Conservation (phyloP, 1,140 invertebrate genomes). For the Mactra quadrangularis region DNA sequence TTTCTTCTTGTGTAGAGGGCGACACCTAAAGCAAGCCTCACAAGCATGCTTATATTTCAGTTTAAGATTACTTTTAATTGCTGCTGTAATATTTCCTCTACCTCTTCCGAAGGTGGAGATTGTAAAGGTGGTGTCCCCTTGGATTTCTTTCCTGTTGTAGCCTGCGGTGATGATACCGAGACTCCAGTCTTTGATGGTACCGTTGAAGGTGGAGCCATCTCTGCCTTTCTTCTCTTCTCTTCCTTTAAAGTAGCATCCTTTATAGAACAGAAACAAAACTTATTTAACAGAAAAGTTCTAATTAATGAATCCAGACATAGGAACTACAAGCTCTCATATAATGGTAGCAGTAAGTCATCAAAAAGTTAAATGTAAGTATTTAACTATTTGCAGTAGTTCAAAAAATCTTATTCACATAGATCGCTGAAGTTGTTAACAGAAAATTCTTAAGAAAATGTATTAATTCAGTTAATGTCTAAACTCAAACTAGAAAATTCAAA, state of each 20-base stretch:
- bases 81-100: conserved; percentile 62
- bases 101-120: conserved; percentile 59
- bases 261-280: conserved; percentile 16
- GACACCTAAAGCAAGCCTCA: conserved; percentile 1
- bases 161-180: conserved; percentile 8
- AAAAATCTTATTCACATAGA: no score
- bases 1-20: no score
- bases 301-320: neutral
- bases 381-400: no score
- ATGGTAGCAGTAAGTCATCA: no score
- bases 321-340: no score
- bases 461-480: no score
- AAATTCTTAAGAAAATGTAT: no score
- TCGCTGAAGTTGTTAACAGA: no score
- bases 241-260: conserved; percentile 55
- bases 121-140: conserved; percentile 57
- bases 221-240: conserved; percentile 50
- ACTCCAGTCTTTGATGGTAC: conserved; percentile 30
- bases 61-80: conserved; percentile 55
- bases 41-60: conserved; percentile 40
- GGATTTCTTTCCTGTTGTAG: conserved; percentile 28
- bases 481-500: no score
- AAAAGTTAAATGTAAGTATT: no score
- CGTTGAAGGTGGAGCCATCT: conserved; percentile 55
- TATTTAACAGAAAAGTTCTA: neutral